phyloP scores from a whole-genome alignment of 2,888 invertebrate species.

The Drosophila multiciliata region DNA sequence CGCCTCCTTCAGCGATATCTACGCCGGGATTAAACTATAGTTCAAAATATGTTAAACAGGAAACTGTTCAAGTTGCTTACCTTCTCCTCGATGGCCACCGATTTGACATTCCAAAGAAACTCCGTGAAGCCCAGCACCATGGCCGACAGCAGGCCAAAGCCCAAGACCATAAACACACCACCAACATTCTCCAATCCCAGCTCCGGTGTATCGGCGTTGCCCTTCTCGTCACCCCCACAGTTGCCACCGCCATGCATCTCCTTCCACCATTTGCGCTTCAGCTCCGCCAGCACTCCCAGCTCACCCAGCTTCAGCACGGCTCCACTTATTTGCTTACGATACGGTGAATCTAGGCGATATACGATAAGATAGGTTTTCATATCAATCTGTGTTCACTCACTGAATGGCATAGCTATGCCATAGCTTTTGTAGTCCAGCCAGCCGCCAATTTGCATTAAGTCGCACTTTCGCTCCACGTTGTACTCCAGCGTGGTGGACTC shows the following conservation, averaged over 20 bases:
- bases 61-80: constrained; percentile 84
- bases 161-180: constrained; percentile 95
- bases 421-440: constrained; percentile 96
- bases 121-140: constrained; percentile 92
- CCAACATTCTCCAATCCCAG: constrained; percentile 90
- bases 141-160: constrained; percentile 90
- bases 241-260: constrained; percentile 86
- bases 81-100: constrained; percentile 91
- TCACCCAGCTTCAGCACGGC: constrained; percentile 96
- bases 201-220: constrained; percentile 80
- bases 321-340: constrained; percentile 92
- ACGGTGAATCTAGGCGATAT: constrained; percentile 88
- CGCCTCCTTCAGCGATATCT: constrained; percentile 90
- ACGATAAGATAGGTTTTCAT: neutral
- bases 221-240: constrained; percentile 70
- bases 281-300: constrained; percentile 90
- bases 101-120: constrained; percentile 93
- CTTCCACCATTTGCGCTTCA: constrained; percentile 98
- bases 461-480: constrained; percentile 93
- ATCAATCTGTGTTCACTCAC: constrained; percentile 87
- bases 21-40: too few species aligned
- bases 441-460: constrained; percentile 92
- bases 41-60: neutral
- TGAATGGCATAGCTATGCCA: constrained; percentile 96
- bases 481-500: constrained; percentile 98